Base-by-base conservation (phyloP, 2,888 invertebrate genomes). In the Morpho deidamia region DNA sequence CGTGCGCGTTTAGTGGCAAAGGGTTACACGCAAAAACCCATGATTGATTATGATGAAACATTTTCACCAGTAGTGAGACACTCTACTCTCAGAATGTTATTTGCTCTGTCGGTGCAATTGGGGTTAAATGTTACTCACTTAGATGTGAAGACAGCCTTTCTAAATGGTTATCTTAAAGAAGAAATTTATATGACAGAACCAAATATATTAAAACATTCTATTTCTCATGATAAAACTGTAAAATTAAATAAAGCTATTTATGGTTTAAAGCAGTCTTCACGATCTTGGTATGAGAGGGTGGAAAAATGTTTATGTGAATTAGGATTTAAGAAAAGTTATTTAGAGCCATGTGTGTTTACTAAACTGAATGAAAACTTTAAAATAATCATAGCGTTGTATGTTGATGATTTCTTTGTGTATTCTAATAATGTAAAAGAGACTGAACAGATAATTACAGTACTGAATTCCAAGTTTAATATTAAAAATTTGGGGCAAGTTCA, bases 81-180 rank as follows among this genome's bases (percentile, higher is more conserved):
- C 38, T 52, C 63, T 11, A 61, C 56, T 11, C 32, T 63, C 1
- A 56, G 53, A 50, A 8, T 61, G n/a, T 40, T 63, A 10, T 58
- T 61, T 38, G 57, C 59, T 9, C 49, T 63, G 40, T 40, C 51
- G 44, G 56, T 57, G 11, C 2, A 62, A 23, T 42, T 54, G 8
- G 32, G 42, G 23, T 52, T 63, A 23, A 34, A 60, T 14, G 49
- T 57, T 8, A 49, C 11, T 3, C 60, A 63, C 56, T 44, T 52
- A 51, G 40, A 61, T 62, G 63, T 66, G 51, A n/a, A 46, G 49
- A 59, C 61, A n/a, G 61, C 59, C 8, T 59, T 59, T 35, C 39
- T 58, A 11, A 58, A 60, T 50, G 60, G 60, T 43, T 41, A n/a
- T 44, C 34, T 60, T 11, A 32, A 58, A 11, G 58, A 60, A 39